Base-by-base conservation (phyloP, 2,797 vertebrate species). In the Schizopygopsis malacanthus region DNA sequence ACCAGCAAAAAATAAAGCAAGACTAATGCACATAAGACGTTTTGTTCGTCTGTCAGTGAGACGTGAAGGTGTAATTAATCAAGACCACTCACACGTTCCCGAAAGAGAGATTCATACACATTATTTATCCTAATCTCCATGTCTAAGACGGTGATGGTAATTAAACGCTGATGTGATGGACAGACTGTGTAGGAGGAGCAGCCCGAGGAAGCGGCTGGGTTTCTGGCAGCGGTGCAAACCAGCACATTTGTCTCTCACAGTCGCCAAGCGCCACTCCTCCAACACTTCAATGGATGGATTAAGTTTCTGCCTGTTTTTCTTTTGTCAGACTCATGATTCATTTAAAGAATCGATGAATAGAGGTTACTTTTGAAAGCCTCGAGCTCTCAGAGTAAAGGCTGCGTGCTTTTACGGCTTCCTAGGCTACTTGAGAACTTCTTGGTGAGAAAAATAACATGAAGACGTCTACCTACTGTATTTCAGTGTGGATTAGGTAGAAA, bases 201-300 rank as follows among this genome's bases (percentile, higher is more conserved):
- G 71, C 75, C 59, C 70, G 70, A 67, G 84, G 81, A 77, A 79
- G n/a, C n/a, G 83, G 75, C 77, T 70, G 85, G 72, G 80, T 87
- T 87, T 88, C 87, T 89, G 89, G 88, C 89, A 90, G 69, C 25
- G 71, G 43, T 85, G 87, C 85, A 91, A 89, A 90, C 88, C 80
- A 88, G 85, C 83, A 82, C 85, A 86, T 87, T 85, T 89, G 83
- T 87, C 63, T 86, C 77, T 81, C 77, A 82, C 67, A 77, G 83
- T 82, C 79, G 81, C 85, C 88, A 89, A 82, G 75, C 45, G 81
- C 78, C 86, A 87, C 87, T 89, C 87, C 89, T 85, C 79, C 69
- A 88, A 85, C 76, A 85, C 84, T 82, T 88, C 82, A 88, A 90
- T 88, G 54, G 82, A 85, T 20, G 85, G 89, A 90, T 90, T 89